These are phyloP conservation scores for Petrolisthes manimaculis DNA, from an alignment of 2,888 invertebrate genomes.

Conservation along the genomic window DNA sequence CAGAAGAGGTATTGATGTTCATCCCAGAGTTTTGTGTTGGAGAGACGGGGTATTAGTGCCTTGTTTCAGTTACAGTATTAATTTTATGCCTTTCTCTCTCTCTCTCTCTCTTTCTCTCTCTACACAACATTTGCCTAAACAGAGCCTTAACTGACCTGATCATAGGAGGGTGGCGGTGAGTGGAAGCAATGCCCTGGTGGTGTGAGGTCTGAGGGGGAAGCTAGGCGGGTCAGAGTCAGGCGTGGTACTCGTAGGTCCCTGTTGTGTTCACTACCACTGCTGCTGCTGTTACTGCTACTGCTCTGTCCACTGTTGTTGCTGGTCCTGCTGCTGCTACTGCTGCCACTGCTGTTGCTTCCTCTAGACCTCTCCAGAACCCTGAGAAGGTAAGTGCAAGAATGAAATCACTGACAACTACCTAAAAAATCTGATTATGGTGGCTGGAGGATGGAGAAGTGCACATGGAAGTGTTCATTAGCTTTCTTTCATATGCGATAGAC, in stretches of 20 bases:
- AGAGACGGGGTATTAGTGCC: too few relatives aligned
- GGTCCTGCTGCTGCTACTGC: background rate
- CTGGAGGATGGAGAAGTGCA: background rate
- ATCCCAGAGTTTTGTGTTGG: too few relatives aligned
- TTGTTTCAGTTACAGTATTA: background rate
- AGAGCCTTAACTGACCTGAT: conserved; percentile 28
- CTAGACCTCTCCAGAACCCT: background rate
- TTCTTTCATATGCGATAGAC: too few relatives aligned
- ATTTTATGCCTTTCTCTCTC: background rate
- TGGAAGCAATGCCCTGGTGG: conserved; percentile 38
- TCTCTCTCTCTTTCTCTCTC: background rate
- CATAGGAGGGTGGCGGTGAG: conserved; percentile 53
- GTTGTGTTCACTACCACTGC: conserved; percentile 9
- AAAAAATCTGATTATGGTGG: background rate
- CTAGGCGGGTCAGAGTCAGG: conserved; percentile 39
- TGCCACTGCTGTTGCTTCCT: conserved; percentile 6
- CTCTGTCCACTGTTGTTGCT: background rate
- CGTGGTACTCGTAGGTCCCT: conserved; percentile 18
- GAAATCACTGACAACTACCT: background rate
- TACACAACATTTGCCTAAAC: background rate
- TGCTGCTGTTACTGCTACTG: background rate
- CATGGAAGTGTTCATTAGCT: too few relatives aligned
- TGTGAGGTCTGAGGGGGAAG: conserved; percentile 33
- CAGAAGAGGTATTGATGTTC: too few relatives aligned
- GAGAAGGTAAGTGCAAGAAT: background rate